Evolutionary conservation across 2,888 invertebrate genomes (phyloP), one percentile per base, ranked within the genome.

Genomic region (Ecliptopera silaceata): DNA sequence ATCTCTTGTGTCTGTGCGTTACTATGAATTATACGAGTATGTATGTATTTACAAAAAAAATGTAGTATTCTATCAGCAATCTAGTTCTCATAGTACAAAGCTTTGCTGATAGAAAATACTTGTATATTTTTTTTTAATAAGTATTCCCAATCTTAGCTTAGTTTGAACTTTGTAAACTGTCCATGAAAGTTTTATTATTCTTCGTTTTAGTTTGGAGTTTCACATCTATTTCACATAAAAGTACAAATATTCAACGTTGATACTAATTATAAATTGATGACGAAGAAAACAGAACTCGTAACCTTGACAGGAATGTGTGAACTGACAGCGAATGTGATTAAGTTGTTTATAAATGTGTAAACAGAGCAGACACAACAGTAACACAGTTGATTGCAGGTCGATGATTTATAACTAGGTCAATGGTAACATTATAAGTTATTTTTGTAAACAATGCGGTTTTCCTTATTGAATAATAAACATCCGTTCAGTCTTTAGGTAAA

Each of bases 291-390:
- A 61, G 42, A 43, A 63, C 59, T 65, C 36, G 44, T 55, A 34
- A 62, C 54, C 59, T 63, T 66, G 61, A 55, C 51, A 42, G 44
- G 48, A 55, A 48, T 57, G 56, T 61, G 55, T 69, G 59, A 69
- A 58, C 58, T 60, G 6, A 6, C 56, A 60, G 63, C 61, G 59
- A 34, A 61, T 64, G 63, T 57, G 65, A 64, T 43, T 12, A 39
- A 56, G 53, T 65, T 60, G 32, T 51, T 59, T 58, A 55, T 42
- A 52, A 32, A 53, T 39, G 38, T 43, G 47, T 48, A 48, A 39
- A 29, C 52, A 56, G 26, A 39, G 20, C 52, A 56, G 26, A 29
- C 29, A 42, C 26, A n/a, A 20, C 42, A 42, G 43, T n/a, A 43
- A 44, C 47, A 41, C 39, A 31, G 13, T 29, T 38, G 36, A 51